A percentile compares a stretch with the other conserved stretches of the same genome.
phyloP scores from a whole-genome alignment of 2,113 vertebrate species.

The Jaculus jaculus region DNA sequence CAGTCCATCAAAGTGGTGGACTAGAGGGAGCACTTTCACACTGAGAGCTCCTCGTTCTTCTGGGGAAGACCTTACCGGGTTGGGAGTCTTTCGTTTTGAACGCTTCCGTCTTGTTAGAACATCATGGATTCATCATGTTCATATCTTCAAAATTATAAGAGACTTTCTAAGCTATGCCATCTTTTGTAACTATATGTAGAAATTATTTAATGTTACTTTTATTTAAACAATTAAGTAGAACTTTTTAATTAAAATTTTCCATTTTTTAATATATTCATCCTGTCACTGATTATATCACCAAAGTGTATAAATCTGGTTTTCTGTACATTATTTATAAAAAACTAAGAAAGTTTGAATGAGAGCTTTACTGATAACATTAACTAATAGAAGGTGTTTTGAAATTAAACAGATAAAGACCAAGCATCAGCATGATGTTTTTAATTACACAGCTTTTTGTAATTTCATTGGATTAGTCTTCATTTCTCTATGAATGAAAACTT shows the following conservation, averaged over 20 bases:
- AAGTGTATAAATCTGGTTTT: constrained; percentile 47
- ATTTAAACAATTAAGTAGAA: constrained; percentile 83
- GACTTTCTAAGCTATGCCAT: constrained; percentile 62
- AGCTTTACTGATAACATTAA: constrained; percentile 11
- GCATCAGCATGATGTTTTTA: background rate
- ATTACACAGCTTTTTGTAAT: background rate
- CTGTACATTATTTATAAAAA: constrained; percentile 35
- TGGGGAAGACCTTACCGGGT: background rate
- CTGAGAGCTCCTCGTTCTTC: background rate
- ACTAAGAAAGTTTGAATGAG: background rate
- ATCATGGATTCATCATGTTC: constrained; percentile 71
- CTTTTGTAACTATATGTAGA: constrained; percentile 79
- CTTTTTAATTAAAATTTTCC: constrained; percentile 72
- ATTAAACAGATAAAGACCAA: constrained; percentile 42
- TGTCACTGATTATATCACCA: background rate
- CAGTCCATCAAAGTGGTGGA: constrained; percentile 97
- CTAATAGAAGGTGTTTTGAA: constrained; percentile 24
- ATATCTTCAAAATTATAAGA: constrained; percentile 62
- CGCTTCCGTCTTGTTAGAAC: constrained; percentile 34
- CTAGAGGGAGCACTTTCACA: constrained; percentile 73
- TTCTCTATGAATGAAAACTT: background rate
- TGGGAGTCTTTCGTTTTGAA: constrained; percentile 33
- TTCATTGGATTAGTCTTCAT: background rate
- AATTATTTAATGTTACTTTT: constrained; percentile 77
- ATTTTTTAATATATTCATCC: constrained; percentile 26